A percentile compares a stretch with the other conserved stretches of the same genome.
These are phyloP conservation scores for Drosophila suzukii DNA, from an alignment of 1,140 invertebrate species.

Conservation along the genomic window DNA sequence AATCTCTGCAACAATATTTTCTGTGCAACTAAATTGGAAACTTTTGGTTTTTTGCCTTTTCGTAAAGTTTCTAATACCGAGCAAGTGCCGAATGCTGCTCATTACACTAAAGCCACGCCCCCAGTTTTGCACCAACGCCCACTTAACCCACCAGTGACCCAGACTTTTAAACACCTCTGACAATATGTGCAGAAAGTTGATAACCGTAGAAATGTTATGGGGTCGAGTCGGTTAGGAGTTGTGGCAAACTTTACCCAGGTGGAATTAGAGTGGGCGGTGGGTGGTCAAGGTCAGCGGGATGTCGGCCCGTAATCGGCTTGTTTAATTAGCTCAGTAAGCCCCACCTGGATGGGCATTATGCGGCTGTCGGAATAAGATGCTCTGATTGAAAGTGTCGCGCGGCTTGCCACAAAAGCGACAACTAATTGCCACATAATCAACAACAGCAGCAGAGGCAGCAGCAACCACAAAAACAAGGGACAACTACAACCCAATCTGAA, in stretches of 20 bases:
- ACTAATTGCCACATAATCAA: constrained; percentile 80
- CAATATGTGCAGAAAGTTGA: constrained; percentile 52
- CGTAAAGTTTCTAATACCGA: constrained; percentile 57
- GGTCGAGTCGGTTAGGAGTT: constrained; percentile 9
- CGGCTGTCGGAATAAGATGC: constrained; percentile 55
- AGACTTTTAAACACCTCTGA: constrained; percentile 35
- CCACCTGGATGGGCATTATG: constrained; percentile 53
- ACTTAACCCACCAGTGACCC: constrained; percentile 28
- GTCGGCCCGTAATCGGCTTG: constrained; percentile 67
- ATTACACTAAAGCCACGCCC: constrained; percentile 41
- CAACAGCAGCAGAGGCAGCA: constrained; percentile 31
- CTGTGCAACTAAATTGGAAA: constrained; percentile 37
- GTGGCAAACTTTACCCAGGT: constrained; percentile 15
- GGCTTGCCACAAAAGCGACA: constrained; percentile 75
- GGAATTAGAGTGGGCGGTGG: not conserved
- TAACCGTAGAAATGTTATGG: constrained; percentile 39
- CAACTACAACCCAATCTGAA: constrained; percentile 38
- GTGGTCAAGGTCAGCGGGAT: constrained; percentile 53
- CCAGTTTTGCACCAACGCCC: not conserved
- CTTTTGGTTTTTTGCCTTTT: constrained; percentile 49
- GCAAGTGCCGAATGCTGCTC: constrained; percentile 39
- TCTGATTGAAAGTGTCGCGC: constrained; percentile 58
- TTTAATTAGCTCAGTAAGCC: constrained; percentile 72
- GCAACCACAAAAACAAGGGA: constrained; percentile 45
- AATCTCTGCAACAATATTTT: constrained; percentile 46